Evolutionary conservation across 2,797 vertebrate species (phyloP).

Genomic region (Sebastes kiyomatsui): DNA sequence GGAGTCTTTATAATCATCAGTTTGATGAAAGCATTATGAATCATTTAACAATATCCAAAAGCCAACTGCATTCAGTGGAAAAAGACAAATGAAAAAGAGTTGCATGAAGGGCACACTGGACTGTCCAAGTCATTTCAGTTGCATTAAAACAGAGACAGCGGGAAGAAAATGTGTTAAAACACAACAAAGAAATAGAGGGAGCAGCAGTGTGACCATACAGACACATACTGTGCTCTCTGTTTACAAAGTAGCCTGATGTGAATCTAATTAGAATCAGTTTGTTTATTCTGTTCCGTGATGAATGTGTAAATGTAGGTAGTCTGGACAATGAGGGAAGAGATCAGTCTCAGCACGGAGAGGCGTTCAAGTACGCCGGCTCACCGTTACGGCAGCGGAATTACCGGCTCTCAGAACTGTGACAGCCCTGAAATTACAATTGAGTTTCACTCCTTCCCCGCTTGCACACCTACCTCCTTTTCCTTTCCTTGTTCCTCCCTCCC

Average conservation of each 20-base stretch:
- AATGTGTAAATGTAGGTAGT: constrained; percentile 24
- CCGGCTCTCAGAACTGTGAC: constrained; percentile 83
- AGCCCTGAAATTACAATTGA: constrained; percentile 88
- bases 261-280: constrained; percentile 48
- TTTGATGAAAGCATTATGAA: constrained; percentile 58
- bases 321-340: constrained; percentile 34
- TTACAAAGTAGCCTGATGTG: constrained; percentile 43
- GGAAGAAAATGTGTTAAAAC: constrained; percentile 25
- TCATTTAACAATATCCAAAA: constrained; percentile 44
- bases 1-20: constrained; percentile 45
- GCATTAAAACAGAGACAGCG: constrained; percentile 21
- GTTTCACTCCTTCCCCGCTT: constrained; percentile 73
- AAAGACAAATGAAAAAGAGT: constrained; percentile 36
- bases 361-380: constrained; percentile 69
- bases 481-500: constrained; percentile 42
- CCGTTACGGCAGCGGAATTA: constrained; percentile 84
- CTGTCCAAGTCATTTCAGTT: constrained; percentile 36
- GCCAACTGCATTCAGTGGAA: constrained; percentile 26
- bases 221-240: constrained; percentile 21
- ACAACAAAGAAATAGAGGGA: constrained; percentile 1
- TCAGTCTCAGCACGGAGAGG: constrained; percentile 39
- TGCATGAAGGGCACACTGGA: constrained; percentile 5
- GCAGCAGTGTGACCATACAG: constrained; percentile 1
- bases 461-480: constrained; percentile 76
- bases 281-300: constrained; percentile 29